A percentile compares a stretch with the other conserved stretches of the same genome.
Evolutionary conservation across 2,113 vertebrate species (phyloP).

Genomic region (Beaufortia kweichowensis): DNA sequence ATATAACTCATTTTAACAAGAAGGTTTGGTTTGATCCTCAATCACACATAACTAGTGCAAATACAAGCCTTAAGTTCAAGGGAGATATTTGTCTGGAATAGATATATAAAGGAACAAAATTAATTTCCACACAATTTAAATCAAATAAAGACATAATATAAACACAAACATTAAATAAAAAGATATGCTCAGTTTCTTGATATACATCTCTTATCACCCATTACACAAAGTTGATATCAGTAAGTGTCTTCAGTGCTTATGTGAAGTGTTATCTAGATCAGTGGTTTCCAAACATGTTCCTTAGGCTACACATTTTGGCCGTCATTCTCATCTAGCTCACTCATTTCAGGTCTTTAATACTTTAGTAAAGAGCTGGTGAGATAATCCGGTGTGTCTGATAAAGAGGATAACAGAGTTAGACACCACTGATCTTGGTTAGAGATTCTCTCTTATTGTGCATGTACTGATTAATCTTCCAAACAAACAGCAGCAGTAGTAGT

Average conservation of each 20-base stretch:
- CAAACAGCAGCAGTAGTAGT: slow-evolving; percentile 36
- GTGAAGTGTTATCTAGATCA: background rate
- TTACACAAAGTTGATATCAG: slow-evolving; percentile 7
- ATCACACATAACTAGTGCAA: slow-evolving; percentile 33
- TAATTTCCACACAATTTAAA: background rate
- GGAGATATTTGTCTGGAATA: background rate
- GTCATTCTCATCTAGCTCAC: too few species aligned
- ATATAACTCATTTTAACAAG: background rate
- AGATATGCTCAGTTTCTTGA: background rate
- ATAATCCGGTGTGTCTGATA: too few species aligned
- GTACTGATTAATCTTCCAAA: slow-evolving; percentile 23
- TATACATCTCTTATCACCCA: background rate
- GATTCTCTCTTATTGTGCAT: background rate
- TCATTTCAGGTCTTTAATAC: too few species aligned
- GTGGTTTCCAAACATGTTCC: too few species aligned
- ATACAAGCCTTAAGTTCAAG: slow-evolving; percentile 12
- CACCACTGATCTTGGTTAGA: background rate
- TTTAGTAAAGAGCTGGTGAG: too few species aligned
- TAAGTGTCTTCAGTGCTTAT: slow-evolving; percentile 34
- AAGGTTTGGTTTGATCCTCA: slow-evolving; percentile 13
- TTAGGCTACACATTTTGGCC: too few species aligned
- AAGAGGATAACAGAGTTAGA: background rate
- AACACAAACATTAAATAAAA: slow-evolving; percentile 9
- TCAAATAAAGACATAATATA: background rate
- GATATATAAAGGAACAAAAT: background rate